Base-by-base conservation (phyloP, 2,797 vertebrate species). In the Sebastes minor region DNA sequence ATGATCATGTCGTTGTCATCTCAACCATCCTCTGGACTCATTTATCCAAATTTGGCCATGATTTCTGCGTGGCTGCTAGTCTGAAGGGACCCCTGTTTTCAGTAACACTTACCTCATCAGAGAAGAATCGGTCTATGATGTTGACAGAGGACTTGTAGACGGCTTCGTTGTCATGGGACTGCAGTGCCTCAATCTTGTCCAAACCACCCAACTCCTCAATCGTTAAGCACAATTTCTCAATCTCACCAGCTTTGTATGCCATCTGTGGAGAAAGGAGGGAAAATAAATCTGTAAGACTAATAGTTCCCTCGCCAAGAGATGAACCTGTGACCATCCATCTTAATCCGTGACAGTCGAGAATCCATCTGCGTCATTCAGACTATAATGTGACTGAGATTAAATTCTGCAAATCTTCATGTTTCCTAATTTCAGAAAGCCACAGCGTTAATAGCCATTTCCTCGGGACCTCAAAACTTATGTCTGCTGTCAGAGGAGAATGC, bases 61-160 rank as follows among this genome's bases (percentile, higher is more conserved):
- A 16, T 60, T 30, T 60, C 23, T 32, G 32, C 5, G 2, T 12
- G 7, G 22, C 55, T 7, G 20, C 55, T 8, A 2, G 12, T 55
- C 27, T 56, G 35, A 30, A 12, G 16, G 11, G 8, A 35, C 3
- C 2, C 6, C 2, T 18, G 10, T 57, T 13, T 20, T 4, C 12
- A 62, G 14, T 2, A 56, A 73, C 12, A 76, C 96, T 90, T 69
- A 98, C 98, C 94, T 97, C 97, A 42, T 93, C 95, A 74, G 97
- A 97, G 91, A 99, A 99, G 49, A 97, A 99, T 73, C 95, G 97
- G 84, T 99, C 97, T 69, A 99, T 98, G 32, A 99, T 94, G 60
- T 92, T 95, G 20, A 97, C 90, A 0, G 97, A 93, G 2, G 97
- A 95, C 82, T 96, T 98, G 86, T 97, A 98, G 3, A 99, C 95